Conservation (phyloP, 2,113 vertebrate genomes). For the Tapirus terrestris region DNA sequence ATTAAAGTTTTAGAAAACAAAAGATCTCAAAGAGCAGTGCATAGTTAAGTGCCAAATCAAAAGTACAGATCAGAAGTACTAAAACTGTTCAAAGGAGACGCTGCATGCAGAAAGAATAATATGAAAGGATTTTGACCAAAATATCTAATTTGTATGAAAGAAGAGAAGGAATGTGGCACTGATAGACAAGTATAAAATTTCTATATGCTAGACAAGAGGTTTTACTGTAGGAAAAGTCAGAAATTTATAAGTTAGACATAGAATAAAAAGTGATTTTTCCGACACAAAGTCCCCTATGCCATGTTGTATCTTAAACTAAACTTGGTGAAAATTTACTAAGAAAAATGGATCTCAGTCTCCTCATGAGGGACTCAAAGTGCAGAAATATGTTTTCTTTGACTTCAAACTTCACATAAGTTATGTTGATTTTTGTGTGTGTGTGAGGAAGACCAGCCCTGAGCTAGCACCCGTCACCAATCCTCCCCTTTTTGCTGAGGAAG, state of each 20-base stretch:
- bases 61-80: neutral
- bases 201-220: neutral
- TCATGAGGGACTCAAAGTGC: neutral
- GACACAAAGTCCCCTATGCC: neutral
- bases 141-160: neutral
- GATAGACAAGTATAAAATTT: slow-evolving; percentile 28
- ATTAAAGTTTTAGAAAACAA: slow-evolving; percentile 30
- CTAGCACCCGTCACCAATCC: too few relatives aligned
- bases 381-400: slow-evolving; percentile 3
- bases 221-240: neutral
- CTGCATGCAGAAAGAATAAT: neutral
- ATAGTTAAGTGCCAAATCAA: neutral
- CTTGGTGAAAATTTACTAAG: slow-evolving; percentile 41
- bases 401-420: slow-evolving; percentile 22
- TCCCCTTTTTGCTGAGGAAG: too few relatives aligned
- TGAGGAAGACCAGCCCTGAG: too few relatives aligned
- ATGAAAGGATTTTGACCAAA: slow-evolving; percentile 11
- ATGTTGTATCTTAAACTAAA: neutral
- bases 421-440: too few relatives aligned
- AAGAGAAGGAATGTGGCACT: neutral
- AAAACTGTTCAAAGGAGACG: neutral
- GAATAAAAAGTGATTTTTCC: neutral
- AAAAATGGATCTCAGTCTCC: slow-evolving; percentile 7
- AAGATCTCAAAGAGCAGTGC: neutral
- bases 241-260: neutral